Base-by-base conservation (phyloP, 2,113 vertebrate genomes). In the Cavia porcellus region DNA sequence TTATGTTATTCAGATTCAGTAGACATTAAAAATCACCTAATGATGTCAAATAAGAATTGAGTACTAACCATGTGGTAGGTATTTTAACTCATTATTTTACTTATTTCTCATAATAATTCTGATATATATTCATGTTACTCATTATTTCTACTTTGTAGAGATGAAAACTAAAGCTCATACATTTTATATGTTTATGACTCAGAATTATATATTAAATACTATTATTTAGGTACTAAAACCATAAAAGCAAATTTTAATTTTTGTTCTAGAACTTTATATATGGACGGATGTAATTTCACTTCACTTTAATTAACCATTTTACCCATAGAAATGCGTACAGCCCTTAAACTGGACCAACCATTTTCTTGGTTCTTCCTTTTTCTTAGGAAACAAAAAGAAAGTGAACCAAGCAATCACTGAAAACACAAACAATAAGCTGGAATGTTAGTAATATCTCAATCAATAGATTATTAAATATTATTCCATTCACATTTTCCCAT, bases 341-440 rank as follows among this genome's bases (percentile, higher is more conserved):
- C 1, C 72, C 90, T 92, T 42, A 64, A 79, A 88, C 0, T 17
- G 82, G 7, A 50, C 2, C 61, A 4, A 13, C 6, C n/a, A 77
- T 84, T 97, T 94, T 82, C 61, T 70, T 79, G 12, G 17, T 89
- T 4, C 13, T 81, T 94, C 61, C n/a, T 81, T 95, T 92, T 88
- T 57, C 75, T 95, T 59, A 72, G 24, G 72, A 92, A 38, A 83
- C 9, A 95, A 86, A 92, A 59, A 47, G 55, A 20, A 83, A 90
- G 35, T 50, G 91, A 75, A 75, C 24, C 85, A 82, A 77, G 24
- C 13, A 89, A 72, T 12, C 30, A 75, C 8, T 14, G 66, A 4
- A 45, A 75, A 7, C 12, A 81, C 42, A 84, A 94, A n/a, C 1
- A 20, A n/a, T 38, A 5, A 89, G 42, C 52, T 80, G 38, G 66